Base-by-base conservation (phyloP, 2,113 vertebrate species). In the Zosterops borbonicus region DNA sequence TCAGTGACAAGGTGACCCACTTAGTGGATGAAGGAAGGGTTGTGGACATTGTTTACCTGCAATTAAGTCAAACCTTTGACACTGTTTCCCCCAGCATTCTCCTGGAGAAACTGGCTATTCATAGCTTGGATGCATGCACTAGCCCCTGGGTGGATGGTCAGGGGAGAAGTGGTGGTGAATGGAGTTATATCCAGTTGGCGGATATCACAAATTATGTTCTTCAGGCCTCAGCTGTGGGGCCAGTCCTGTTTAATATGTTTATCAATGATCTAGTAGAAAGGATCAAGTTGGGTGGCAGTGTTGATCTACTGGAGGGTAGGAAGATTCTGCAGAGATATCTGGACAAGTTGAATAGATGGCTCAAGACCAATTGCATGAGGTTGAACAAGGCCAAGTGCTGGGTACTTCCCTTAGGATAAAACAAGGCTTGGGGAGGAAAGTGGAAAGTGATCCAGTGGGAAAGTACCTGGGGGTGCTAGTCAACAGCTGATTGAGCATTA, bases 301-400 rank as follows among this genome's bases (percentile, higher is more conserved):
- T 14, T 53, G 22, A 68, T 35, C 22, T 86, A 14, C 46, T 17
- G 11, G 10, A 42, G 25, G 12, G 12, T 12, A 24, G n/a, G 21
- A 85, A 67, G 25, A 39, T 1, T 59, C 37, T 60, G 21, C 39
- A 67, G 46, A 60, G 75, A 28, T 24, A 47, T 12, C 39, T 80
- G 0, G 0, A 47, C 14, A n/a, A 52, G 21, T 3, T 35, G 28
- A 31, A 60, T 41, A 39, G 22, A 9, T 74, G 29, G 35, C 46
- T 46, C 0, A 0, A 86, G 21, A 29, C 16, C 29, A 73, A 31
- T 3, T 47, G 7, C 12, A 28, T 74, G 39, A 47, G 25, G n/a
- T 46, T 68, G 29, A 75, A 27, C 12, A 47, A 60, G 27, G 28
- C 29, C 46, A 55, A 41, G 39, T 7, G 17, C 12, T 4, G 4